Evolutionary conservation across 2,888 invertebrate species (phyloP), one percentile per base, ranked within the genome.

Genomic region (Drosophila parthenogenetica): DNA sequence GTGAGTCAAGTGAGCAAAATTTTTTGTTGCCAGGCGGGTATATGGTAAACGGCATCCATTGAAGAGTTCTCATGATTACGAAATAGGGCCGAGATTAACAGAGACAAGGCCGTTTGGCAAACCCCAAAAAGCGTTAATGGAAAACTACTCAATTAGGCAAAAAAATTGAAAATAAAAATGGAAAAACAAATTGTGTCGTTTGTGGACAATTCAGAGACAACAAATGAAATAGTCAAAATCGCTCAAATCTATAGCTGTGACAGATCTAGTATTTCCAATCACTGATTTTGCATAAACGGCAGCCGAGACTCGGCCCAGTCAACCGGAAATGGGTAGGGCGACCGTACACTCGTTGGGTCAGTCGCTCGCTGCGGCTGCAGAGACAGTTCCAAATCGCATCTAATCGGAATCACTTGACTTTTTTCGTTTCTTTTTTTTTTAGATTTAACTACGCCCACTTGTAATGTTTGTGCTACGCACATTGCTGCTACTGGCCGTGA

Each of bases 401-500:
- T 51, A 48, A 55, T 25, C 62, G 29, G 17, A 58, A 45, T 48
- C 39, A 40, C 50, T 57, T 49, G 13, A 13, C 13, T 35, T 40
- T 35, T 35, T 40, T 32, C 8, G 1, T 19, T 22, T 5, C 22
- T 5, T 22, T 5, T 11, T 39, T 54, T 25, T 57, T 11, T 59
- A 11, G 50, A 62, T 48, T 67, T 73, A 55, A 11, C 32, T 43
- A 19, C 51, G 43, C 61, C 57, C 49, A 58, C 64, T 25, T 5
- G 10, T 46, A 42, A 90, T 90, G 90, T 89, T 77, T 80, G 86
- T 92, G 91, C 81, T 92, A 73, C 91, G 91, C 70, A 90, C 91
- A 53, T 69, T 92, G 76, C 93, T 94, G 91, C 94, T 95, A 89
- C 94, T 96, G 90, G 94, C 95, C 81, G 91, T 96, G 81, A 95